These are phyloP conservation scores for Brachylomia viminalis DNA, from an alignment of 2,888 invertebrate genomes.

Conservation along the genomic window DNA sequence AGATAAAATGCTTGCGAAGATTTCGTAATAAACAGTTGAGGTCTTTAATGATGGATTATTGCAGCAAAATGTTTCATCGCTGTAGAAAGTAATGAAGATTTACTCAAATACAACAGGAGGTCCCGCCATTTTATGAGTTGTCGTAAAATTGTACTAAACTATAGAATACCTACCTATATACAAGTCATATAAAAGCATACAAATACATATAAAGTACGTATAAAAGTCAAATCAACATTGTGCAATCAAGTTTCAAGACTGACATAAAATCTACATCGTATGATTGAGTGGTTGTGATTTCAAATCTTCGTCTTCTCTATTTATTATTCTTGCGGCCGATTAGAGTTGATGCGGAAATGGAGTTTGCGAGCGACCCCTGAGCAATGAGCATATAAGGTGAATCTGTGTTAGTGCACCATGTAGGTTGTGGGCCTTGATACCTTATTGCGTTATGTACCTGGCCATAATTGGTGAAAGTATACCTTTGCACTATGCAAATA, in stretches of 20 bases:
- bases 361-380: constrained; percentile 31
- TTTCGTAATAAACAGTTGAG: constrained; percentile 61
- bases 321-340: constrained; percentile 26
- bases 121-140: constrained; percentile 24
- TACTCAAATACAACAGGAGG: constrained; percentile 26
- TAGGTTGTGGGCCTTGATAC: not conserved
- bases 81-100: constrained; percentile 41
- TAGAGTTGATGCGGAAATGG: constrained; percentile 33
- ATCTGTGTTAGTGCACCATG: constrained; percentile 22
- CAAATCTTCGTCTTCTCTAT: constrained; percentile 29
- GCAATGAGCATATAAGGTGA: constrained; percentile 1
- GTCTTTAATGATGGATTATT: constrained; percentile 60
- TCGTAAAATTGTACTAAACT: constrained; percentile 37
- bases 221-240: constrained; percentile 16
- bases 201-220: not conserved
- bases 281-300: constrained; percentile 29
- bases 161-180: not conserved
- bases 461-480: not conserved
- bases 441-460: not conserved
- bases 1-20: constrained; percentile 73
- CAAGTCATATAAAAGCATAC: not conserved
- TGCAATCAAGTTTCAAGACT: constrained; percentile 10
- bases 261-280: constrained; percentile 28
- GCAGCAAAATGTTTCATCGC: constrained; percentile 49
- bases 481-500: not conserved